A percentile compares a stretch with the other conserved stretches of the same genome.
Evolutionary conservation across 2,113 vertebrate species (phyloP).

Genomic region (Atherinomorus stipes): DNA sequence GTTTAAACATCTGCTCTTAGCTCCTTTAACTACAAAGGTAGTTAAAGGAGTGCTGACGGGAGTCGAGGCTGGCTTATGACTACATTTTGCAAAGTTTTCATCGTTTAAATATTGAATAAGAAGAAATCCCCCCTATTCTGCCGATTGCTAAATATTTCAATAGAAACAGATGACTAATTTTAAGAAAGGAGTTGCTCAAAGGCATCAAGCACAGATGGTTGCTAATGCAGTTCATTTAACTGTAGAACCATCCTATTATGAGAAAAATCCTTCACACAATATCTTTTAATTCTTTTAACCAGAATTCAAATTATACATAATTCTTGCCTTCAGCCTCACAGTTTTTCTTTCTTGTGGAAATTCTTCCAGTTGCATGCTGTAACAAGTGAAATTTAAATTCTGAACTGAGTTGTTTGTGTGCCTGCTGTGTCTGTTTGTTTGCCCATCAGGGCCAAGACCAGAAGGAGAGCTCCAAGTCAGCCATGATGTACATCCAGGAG

Average conservation of each 20-base stretch:
- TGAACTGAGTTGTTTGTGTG: slow-evolving; percentile 29
- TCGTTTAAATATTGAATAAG: no score
- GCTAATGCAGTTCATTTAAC: slow-evolving; percentile 32
- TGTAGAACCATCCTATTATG: slow-evolving; percentile 42
- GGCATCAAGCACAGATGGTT: slow-evolving; percentile 37
- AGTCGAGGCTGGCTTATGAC: no score
- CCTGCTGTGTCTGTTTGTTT: slow-evolving; percentile 36
- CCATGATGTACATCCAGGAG: slow-evolving; percentile 92
- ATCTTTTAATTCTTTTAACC: slow-evolving; percentile 19
- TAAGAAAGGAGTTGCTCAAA: neutral
- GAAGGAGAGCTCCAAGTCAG: slow-evolving; percentile 89
- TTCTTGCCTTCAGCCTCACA: slow-evolving; percentile 12
- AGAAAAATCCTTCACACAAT: slow-evolving; percentile 8
- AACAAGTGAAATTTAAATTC: slow-evolving; percentile 10
- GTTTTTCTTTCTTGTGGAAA: slow-evolving; percentile 28
- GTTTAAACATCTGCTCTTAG: no score
- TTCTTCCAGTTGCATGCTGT: slow-evolving; percentile 3
- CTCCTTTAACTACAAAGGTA: no score
- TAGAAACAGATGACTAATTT: neutral
- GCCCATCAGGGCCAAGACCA: slow-evolving; percentile 86
- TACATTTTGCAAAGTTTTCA: no score
- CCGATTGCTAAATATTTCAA: neutral
- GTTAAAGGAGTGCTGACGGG: no score
- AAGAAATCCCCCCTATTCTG: no score
- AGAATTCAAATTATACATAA: slow-evolving; percentile 28